These are phyloP conservation scores for Poecile montanus DNA, from an alignment of 2,797 vertebrate species.

Conservation along the genomic window DNA sequence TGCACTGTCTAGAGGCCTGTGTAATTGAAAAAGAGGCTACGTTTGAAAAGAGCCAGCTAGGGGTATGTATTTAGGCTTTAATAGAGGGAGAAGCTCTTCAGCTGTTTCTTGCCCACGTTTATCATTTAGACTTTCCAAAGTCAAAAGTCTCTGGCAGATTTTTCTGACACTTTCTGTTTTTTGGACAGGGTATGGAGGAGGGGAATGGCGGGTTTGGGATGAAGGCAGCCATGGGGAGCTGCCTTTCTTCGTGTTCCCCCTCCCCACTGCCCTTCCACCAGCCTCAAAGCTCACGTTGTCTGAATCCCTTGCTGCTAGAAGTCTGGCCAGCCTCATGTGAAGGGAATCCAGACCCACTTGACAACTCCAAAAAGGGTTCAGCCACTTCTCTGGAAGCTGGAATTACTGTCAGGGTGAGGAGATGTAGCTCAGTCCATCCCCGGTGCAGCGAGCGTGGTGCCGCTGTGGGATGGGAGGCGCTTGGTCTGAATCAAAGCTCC, in stretches of 20 bases:
- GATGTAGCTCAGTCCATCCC: not conserved
- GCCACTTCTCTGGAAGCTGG: not conserved
- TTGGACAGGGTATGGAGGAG: constrained; percentile 12
- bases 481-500: not conserved
- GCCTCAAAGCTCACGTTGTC: not conserved
- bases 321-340: constrained; percentile 22
- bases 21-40: constrained; percentile 32
- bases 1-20: constrained; percentile 53
- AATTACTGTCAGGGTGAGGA: not conserved
- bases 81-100: not conserved
- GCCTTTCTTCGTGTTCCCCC: not conserved
- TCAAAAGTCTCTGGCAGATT: constrained; percentile 12
- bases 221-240: not conserved
- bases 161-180: not conserved
- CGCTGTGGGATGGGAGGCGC: not conserved
- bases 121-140: not conserved
- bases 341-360: constrained; percentile 42
- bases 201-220: accelerated
- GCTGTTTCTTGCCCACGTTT: not conserved
- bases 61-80: constrained; percentile 4
- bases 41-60: not conserved
- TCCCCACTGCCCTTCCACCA: not conserved
- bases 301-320: constrained; percentile 62
- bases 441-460: accelerated
- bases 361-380: constrained; percentile 56